A percentile compares a stretch with the other conserved stretches of the same genome.
These are phyloP conservation scores for Nephrotoma appendiculata DNA, from an alignment of 2,888 invertebrate species.

Conservation along the genomic window DNA sequence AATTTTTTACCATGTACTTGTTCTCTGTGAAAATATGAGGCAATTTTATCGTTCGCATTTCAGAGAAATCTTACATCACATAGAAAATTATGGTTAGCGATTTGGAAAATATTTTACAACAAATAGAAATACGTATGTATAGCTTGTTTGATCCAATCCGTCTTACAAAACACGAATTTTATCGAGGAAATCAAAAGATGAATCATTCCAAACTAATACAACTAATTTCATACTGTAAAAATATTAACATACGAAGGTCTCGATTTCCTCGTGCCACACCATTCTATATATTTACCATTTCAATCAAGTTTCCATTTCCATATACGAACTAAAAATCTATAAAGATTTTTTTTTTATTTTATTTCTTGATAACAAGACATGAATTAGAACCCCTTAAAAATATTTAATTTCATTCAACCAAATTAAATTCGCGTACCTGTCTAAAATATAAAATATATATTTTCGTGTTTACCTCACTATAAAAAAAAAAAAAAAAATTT, in stretches of 20 bases:
- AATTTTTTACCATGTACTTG: background rate
- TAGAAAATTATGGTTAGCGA: background rate
- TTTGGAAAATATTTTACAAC: background rate
- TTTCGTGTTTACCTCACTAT: background rate
- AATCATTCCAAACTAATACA: background rate
- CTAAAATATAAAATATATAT: background rate
- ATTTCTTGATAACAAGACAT: background rate
- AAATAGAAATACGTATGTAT: too few species aligned
- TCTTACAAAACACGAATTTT: too few species aligned
- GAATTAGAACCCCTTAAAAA: background rate
- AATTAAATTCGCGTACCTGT: background rate
- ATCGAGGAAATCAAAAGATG: too few species aligned
- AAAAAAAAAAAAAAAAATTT: background rate
- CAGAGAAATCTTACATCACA: background rate
- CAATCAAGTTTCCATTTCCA: background rate
- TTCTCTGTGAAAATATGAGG: background rate
- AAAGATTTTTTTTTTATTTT: background rate
- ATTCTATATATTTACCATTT: background rate
- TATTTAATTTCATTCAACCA: background rate
- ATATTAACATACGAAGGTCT: background rate
- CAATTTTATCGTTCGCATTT: background rate
- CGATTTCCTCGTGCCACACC: background rate
- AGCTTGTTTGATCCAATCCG: too few species aligned
- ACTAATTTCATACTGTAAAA: background rate
- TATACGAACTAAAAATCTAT: background rate